These are phyloP conservation scores for Hippolais icterina DNA, from an alignment of 2,113 vertebrate species.

Conservation along the genomic window DNA sequence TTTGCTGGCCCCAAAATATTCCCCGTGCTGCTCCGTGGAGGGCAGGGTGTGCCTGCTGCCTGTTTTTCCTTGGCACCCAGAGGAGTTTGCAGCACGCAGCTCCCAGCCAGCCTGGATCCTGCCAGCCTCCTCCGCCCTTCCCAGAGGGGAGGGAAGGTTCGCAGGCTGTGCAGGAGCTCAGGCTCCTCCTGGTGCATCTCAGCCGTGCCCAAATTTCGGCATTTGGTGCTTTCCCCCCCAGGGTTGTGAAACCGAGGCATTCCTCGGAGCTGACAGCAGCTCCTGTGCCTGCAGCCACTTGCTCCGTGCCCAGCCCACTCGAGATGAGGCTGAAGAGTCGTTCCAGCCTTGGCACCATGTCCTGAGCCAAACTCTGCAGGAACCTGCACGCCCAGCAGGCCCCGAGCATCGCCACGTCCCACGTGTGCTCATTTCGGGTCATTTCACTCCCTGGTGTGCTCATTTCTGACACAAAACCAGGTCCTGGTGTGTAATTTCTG, in stretches of 20 bases:
- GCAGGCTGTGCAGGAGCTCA: neutral
- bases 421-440: too few species aligned
- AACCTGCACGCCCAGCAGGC: neutral
- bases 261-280: neutral
- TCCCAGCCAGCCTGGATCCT: neutral
- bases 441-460: too few species aligned
- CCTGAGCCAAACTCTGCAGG: neutral
- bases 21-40: neutral
- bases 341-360: neutral
- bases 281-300: neutral
- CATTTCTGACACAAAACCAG: too few species aligned
- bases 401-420: neutral
- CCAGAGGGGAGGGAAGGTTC: neutral
- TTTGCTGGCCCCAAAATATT: rapidly evolving
- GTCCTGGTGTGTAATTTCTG: too few species aligned
- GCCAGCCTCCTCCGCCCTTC: neutral
- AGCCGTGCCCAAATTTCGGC: rapidly evolving
- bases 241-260: neutral
- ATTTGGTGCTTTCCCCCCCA: neutral
- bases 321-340: neutral
- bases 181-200: neutral
- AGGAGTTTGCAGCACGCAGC: neutral
- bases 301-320: neutral
- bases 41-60: neutral
- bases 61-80: neutral